These are phyloP conservation scores for Drosophila fuyamai DNA, from an alignment of 1,140 invertebrate species.

Conservation along the genomic window DNA sequence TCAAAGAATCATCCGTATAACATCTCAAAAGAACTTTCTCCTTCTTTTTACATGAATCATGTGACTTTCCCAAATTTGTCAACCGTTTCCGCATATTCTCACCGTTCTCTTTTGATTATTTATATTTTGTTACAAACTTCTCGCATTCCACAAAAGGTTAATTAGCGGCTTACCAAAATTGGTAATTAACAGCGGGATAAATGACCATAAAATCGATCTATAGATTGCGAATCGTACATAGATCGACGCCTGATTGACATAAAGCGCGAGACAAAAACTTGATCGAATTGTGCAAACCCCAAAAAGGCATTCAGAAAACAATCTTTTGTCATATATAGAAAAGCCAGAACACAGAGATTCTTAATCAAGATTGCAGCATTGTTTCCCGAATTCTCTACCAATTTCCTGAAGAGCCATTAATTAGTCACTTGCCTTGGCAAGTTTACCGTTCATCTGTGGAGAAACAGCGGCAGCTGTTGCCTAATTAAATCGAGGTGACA, in stretches of 20 bases:
- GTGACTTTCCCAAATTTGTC: conserved; percentile 27
- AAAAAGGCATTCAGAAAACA: conserved; percentile 50
- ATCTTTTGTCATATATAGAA: conserved; percentile 13
- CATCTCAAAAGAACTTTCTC: conserved; percentile 47
- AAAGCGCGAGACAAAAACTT: conserved; percentile 32
- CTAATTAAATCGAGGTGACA: conserved; percentile 53
- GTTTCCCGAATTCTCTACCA: conserved; percentile 44
- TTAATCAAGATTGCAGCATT: conserved; percentile 21
- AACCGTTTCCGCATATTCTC: conserved; percentile 53
- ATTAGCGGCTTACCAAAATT: conserved; percentile 70
- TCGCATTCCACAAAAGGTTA: conserved; percentile 60
- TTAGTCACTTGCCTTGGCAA: conserved; percentile 46
- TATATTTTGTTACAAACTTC: conserved; percentile 24
- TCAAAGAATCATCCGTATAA: conserved; percentile 26
- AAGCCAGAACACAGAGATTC: conserved; percentile 4
- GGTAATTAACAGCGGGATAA: conserved; percentile 55
- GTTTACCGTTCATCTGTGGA: conserved; percentile 20
- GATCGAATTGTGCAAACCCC: conserved; percentile 35
- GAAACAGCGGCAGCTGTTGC: conserved; percentile 22
- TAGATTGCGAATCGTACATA: conserved; percentile 7
- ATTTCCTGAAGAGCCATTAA: conserved; percentile 33
- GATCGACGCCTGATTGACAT: conserved; percentile 69
- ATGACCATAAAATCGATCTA: conserved; percentile 35
- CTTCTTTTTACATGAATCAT: conserved; percentile 22
- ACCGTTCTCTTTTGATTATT: conserved; percentile 7